Evolutionary conservation across 2,797 vertebrate genomes (phyloP).

Genomic region (Labeo calbasu): DNA sequence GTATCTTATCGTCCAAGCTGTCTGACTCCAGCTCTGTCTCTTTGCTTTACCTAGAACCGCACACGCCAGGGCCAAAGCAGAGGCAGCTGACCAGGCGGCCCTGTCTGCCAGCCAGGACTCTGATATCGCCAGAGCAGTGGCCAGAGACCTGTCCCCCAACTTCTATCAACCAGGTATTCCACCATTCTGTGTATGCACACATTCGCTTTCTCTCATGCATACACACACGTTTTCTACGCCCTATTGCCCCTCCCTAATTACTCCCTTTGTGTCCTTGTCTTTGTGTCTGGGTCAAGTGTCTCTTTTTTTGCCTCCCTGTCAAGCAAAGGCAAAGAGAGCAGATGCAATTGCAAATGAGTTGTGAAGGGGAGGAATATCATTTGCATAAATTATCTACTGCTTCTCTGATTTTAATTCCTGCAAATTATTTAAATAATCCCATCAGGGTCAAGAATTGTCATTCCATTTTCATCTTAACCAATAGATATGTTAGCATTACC

Average conservation of each 20-base stretch:
- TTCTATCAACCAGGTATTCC: conserved; percentile 93
- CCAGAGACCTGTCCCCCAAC: conserved; percentile 90
- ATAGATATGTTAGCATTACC: neutral
- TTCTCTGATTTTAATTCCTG: conserved; percentile 35
- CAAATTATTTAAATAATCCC: conserved; percentile 41
- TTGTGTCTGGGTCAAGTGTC: conserved; percentile 49
- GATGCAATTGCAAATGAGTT: conserved; percentile 57
- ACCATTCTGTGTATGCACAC: neutral
- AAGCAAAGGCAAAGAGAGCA: conserved; percentile 45
- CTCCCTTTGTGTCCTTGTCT: conserved; percentile 46
- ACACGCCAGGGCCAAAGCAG: conserved; percentile 92
- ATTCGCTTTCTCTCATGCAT: neutral
- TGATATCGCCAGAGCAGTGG: conserved; percentile 89
- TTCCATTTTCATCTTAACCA: neutral
- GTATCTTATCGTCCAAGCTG: conserved; percentile 16
- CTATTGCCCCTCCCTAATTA: neutral
- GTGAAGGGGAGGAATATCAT: conserved; percentile 55
- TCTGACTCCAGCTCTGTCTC: conserved; percentile 24
- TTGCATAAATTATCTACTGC: conserved; percentile 50
- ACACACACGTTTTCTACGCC: neutral
- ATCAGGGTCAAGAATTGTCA: neutral
- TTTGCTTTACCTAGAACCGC: conserved; percentile 81
- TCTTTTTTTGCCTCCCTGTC: conserved; percentile 38
- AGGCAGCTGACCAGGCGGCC: conserved; percentile 90
- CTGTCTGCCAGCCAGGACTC: conserved; percentile 89